Evolutionary conservation across 2,113 vertebrate species (phyloP).

Genomic region (Apus apus): DNA sequence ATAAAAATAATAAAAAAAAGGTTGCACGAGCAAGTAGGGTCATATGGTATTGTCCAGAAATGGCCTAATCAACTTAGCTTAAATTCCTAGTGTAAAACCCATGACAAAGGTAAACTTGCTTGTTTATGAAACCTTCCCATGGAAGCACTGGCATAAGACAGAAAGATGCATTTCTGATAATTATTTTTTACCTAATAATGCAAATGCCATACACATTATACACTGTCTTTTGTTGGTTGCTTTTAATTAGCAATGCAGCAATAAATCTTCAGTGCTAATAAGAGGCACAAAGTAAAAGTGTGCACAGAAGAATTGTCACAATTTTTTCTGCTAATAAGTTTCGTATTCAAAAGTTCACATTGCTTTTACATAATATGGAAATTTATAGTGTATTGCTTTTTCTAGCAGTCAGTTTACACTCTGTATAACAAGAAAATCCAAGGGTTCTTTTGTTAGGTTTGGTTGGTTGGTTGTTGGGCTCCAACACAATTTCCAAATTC

Average conservation of each 20-base stretch:
- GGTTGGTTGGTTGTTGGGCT: not conserved
- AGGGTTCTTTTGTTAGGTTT: not conserved
- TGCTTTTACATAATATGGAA: not conserved
- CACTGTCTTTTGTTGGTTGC: not conserved
- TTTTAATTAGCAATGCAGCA: not conserved
- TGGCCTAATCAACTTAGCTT: not conserved
- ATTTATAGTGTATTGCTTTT: not conserved
- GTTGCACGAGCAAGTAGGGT: not conserved
- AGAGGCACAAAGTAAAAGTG: not conserved
- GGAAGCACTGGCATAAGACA: not conserved
- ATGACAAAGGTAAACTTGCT: not conserved
- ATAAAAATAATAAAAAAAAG: not conserved
- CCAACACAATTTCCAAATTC: slow-evolving; percentile 19
- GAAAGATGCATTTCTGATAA: not conserved
- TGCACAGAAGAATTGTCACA: not conserved
- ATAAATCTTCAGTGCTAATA: not conserved
- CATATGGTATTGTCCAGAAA: not conserved
- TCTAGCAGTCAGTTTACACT: not conserved
- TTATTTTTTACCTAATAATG: not conserved
- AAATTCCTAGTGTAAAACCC: not conserved
- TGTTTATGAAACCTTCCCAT: not conserved
- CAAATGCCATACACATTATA: not conserved
- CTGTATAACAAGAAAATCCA: not conserved
- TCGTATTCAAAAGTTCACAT: not conserved
- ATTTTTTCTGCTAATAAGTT: not conserved